phyloP scores from a whole-genome alignment of 2,113 vertebrate genomes.

The Hydrochoerus hydrochaeris region DNA sequence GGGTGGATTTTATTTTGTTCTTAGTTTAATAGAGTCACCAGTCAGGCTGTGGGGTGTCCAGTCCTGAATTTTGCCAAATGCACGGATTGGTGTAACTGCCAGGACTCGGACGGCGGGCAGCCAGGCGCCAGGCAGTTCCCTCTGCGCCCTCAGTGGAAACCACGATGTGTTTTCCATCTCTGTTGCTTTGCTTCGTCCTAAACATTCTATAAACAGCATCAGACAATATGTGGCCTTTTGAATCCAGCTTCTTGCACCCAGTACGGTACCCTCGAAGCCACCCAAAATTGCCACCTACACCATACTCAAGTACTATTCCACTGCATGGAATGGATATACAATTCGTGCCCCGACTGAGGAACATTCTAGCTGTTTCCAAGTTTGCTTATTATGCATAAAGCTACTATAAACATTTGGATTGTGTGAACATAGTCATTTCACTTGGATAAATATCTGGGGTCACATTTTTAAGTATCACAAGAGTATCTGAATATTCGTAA shows the following conservation, averaged over 20 bases:
- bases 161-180: neutral
- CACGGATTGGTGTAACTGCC: neutral
- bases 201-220: neutral
- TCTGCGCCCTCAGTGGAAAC: neutral
- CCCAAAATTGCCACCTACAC: fast-evolving
- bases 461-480: neutral
- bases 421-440: neutral
- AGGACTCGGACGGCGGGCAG: neutral
- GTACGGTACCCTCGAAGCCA: neutral
- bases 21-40: neutral
- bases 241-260: neutral
- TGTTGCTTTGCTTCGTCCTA: neutral
- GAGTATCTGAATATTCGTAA: neutral
- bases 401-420: neutral
- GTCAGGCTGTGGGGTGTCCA: neutral
- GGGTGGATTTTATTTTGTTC: neutral
- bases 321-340: neutral
- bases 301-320: neutral
- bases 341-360: neutral
- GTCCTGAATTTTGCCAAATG: neutral
- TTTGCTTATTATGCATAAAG: neutral
- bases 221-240: neutral
- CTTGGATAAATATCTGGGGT: neutral
- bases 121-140: too few relatives aligned
- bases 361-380: neutral